Evolutionary conservation across 2,888 invertebrate genomes (phyloP), one percentile per base, ranked within the genome.

Genomic region (Esperia sulphurella): DNA sequence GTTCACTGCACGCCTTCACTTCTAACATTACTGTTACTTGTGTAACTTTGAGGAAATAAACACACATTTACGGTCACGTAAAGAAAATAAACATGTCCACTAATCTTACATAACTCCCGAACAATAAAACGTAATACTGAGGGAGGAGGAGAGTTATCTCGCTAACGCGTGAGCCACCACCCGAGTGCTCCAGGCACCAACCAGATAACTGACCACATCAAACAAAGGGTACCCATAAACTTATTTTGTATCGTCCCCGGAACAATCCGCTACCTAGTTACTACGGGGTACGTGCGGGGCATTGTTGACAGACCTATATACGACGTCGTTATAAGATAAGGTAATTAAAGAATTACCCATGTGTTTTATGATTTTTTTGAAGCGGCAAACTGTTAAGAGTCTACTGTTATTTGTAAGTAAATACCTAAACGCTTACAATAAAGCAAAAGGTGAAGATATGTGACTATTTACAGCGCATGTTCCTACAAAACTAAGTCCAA

Each of bases 171-270:
- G 66, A 59, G 67, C 67, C 68, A 77, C 76, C 79, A 74, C 69
- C 52, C 68, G 69, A 71, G 76, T 75, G 77, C 67, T 57, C 65
- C 71, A 70, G 70, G 70, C 14, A 70, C 67, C 61, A 10, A 62
- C 59, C 61, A 75, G 81, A 82, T 83, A 83, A 79, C 76, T 77
- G 83, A 76, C 79, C 75, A 73, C 75, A 66, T 66, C 79, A 78
- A 75, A 84, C 83, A 85, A 83, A 79, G 74, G 75, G 65, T 50
- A 65, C 59, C 55, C 71, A 81, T 83, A 83, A 84, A 85, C 82
- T 85, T 83, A 82, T 84, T 83, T 83, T 80, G 83, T 84, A 81
- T 80, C 73, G 68, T 70, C 2, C 63, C 63, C 59, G 65, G 67
- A 54, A 73, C 72, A 77, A 76, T 79, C 74, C 66, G 65, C 76